Evolutionary conservation across 2,797 vertebrate genomes (phyloP), one percentile per base, ranked within the genome.

Genomic region (Alca torda): DNA sequence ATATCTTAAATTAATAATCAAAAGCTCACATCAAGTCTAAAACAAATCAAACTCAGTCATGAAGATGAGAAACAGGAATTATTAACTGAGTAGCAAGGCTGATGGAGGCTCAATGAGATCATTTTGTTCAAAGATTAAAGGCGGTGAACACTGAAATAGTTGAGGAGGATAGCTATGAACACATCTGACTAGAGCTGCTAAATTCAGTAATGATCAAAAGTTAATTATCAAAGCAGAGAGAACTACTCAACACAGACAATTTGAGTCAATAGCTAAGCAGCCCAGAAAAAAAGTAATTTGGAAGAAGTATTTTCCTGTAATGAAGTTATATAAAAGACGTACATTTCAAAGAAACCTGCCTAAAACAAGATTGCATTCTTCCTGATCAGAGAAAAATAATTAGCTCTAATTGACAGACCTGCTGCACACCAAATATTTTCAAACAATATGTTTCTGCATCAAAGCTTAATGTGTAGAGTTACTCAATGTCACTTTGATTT

Each of bases 151-250:
- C 90, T 95, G 64, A 97, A 97, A 89, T 96, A 95, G 95, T 97
- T 95, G 94, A 97, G 93, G 87, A 96, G 82, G 91, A 96, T 93
- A 94, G 94, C 90, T 96, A 86, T 18, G 92, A 97, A 92, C 89
- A 85, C 94, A 94, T 98, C 95, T 97, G 80, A 97, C 96, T 97
- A 93, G 90, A 97, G 89, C 92, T 97, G 94, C 97, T 97, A 97
- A 96, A 98, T 94, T 95, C 94, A 89, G 89, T 92, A 97, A 97
- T 97, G 95, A 97, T 98, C 96, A 93, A 97, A 97, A 97, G 95
- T 97, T 98, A 96, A 98, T 98, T 98, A 98, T 97, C 95, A 97
- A 98, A 97, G 97, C 93, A 97, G 94, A 96, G 83, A 83, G 81
- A 97, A 88, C 85, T 89, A 91, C 93, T 98, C 85, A 92, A 83